A percentile compares a stretch with the other conserved stretches of the same genome.
Conservation (phyloP, 2,888 invertebrate species). For the Athalia rosae region DNA sequence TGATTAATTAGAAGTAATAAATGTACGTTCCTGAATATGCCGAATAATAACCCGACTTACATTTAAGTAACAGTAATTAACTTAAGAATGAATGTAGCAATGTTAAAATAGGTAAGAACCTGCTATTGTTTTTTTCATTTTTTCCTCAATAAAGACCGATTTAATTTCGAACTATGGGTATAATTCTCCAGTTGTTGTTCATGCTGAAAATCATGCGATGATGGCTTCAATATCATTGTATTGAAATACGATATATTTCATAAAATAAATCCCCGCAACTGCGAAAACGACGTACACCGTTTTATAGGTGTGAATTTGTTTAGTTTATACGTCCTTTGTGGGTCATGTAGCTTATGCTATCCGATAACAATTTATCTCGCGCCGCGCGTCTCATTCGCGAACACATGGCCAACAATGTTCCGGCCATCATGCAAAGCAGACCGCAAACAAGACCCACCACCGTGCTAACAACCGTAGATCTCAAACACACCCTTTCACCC, state of each 20-base stretch:
- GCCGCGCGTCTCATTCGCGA: conserved; percentile 80
- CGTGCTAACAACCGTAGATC: conserved; percentile 79
- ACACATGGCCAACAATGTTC: conserved; percentile 85
- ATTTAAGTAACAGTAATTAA: not conserved
- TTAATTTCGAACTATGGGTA: too few relatives aligned
- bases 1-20: conserved; percentile 27
- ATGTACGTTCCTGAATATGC: conserved; percentile 61
- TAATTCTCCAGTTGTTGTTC: too few relatives aligned
- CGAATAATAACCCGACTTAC: conserved; percentile 57
- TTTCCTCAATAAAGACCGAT: too few relatives aligned
- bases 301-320: not conserved
- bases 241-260: not conserved
- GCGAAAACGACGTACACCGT: not conserved
- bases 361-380: conserved; percentile 69
- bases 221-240: not conserved
- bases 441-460: conserved; percentile 81
- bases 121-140: too few relatives aligned
- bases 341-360: conserved; percentile 72
- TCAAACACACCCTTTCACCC: conserved; percentile 76
- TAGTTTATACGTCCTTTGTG: conserved; percentile 72
- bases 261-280: not conserved
- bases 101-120: not conserved
- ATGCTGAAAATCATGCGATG: not conserved
- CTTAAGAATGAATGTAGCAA: not conserved
- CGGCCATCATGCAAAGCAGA: conserved; percentile 83